A percentile compares a stretch with the other conserved stretches of the same genome.
Evolutionary conservation across 2,113 vertebrate genomes (phyloP).

Genomic region (Peromyscus leucopus): DNA sequence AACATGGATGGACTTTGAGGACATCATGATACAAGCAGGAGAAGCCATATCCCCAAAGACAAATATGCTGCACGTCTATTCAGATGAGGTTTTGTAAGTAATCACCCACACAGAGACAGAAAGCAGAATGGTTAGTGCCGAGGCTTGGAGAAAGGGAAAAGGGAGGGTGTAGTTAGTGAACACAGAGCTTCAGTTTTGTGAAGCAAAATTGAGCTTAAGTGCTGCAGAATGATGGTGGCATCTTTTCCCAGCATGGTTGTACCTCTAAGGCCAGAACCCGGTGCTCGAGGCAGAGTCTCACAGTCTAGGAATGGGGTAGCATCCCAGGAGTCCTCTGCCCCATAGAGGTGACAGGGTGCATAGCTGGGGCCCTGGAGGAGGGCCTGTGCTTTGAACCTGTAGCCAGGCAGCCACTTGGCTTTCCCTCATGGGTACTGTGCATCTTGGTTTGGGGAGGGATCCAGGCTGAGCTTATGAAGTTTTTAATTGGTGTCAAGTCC

Average conservation of each 20-base stretch:
- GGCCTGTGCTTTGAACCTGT: neutral
- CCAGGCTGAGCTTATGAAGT: no score
- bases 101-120: neutral
- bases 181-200: neutral
- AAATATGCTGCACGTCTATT: neutral
- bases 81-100: neutral
- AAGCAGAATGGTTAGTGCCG: neutral
- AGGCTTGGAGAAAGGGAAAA: no score
- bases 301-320: rapidly evolving
- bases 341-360: neutral
- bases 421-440: neutral
- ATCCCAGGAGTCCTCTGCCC: neutral
- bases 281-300: neutral
- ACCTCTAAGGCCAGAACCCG: neutral
- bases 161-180: neutral
- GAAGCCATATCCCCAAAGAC: neutral
- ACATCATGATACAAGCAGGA: neutral
- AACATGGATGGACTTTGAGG: neutral
- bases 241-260: neutral
- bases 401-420: neutral
- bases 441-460: neutral
- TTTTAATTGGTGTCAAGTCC: neutral
- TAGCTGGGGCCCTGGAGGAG: neutral
- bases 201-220: neutral
- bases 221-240: no score